Evolutionary conservation across 2,888 invertebrate species (phyloP), one percentile per base, ranked within the genome.

Genomic region (Pristionchus exspectatus): DNA sequence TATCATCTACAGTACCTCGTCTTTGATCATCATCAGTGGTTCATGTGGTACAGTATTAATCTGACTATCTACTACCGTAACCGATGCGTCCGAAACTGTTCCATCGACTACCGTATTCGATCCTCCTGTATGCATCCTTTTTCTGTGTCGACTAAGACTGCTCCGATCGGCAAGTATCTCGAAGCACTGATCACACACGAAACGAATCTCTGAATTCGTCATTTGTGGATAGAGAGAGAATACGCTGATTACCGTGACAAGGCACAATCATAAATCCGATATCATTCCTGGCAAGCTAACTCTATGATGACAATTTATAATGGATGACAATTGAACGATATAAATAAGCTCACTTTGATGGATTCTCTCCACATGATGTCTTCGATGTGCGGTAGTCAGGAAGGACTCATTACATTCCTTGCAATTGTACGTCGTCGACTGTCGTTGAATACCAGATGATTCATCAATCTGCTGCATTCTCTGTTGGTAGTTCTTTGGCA

Each of bases 321-420:
- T 69, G n/a, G 30, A 16, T 5, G 7, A n/a, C 30, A 69, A 27
- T 18, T 24, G 59, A 18, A 59, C 21, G 5, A 69, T 0, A 69
- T 7, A 30, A 38, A 18, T 12, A 30, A 9, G 27, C 83, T 83
- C 16, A 87, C 87, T 27, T 14, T 38, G 27, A 50, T 87, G 87
- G 7, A 69, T 24, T 14, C 66, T 66, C 27, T 66, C 87, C 66
- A 87, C 87, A 27, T 87, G 87, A 16, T 69, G 69, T 50, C 87
- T 38, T 7, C 87, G 9, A 33, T 87, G 69, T 3, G 87, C 12
- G 18, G 66, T 69, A 10, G 66, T 69, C 50, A 44, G n/a, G 87
- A 87, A 87, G 14, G 24, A 14, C 69, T n/a, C 14, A 24, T 44
- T 27, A 69, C 87, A 87, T 12, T 27, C 21, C 12, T n/a, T 50